These are phyloP conservation scores for Dryoscopus gambensis DNA, from an alignment of 2,113 vertebrate species.

Conservation along the genomic window DNA sequence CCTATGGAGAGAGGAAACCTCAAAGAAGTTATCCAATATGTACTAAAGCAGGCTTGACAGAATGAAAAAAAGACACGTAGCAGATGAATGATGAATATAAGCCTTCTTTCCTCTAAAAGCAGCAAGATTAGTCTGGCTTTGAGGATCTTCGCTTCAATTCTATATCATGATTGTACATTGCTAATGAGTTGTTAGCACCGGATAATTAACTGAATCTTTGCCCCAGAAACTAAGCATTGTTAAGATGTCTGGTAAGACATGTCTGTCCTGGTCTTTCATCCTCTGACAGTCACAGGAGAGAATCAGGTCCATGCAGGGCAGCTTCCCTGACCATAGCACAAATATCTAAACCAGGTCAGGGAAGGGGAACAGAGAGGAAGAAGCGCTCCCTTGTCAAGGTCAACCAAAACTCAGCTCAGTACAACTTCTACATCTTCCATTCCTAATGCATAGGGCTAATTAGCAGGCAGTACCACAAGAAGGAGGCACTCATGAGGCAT, in stretches of 20 bases:
- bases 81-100: not conserved
- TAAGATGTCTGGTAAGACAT: not conserved
- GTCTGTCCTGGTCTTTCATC: not conserved
- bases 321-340: not conserved
- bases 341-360: not conserved
- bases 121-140: not conserved
- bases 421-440: not conserved
- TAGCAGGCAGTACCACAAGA: not conserved
- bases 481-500: not conserved
- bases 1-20: not conserved
- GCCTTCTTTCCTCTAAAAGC: not conserved
- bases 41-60: not conserved
- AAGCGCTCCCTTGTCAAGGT: fast-evolving
- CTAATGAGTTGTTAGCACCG: not conserved
- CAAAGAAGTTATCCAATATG: not conserved
- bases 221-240: not conserved
- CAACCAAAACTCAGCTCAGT: not conserved
- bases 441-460: not conserved
- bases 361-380: not conserved
- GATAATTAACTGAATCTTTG: not conserved
- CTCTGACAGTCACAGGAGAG: not conserved
- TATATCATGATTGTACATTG: not conserved
- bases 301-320: not conserved
- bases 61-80: not conserved
- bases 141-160: not conserved